A percentile compares a stretch with the other conserved stretches of the same genome.
These are phyloP conservation scores for Egretta garzetta DNA, from an alignment of 2,113 vertebrate species.

Conservation along the genomic window DNA sequence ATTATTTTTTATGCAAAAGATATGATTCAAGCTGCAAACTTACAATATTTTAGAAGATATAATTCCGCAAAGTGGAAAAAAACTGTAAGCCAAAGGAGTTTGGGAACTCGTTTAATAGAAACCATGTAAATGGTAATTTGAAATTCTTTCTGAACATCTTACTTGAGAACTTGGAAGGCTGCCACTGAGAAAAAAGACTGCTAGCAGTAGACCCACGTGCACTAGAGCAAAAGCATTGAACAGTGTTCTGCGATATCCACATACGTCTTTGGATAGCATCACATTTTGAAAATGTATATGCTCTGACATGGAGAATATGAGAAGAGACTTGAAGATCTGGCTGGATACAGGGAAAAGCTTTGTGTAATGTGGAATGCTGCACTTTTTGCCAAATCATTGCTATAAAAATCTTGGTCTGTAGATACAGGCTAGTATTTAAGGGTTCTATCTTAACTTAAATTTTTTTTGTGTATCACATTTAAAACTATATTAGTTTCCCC, in stretches of 20 bases:
- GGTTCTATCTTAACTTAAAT: neutral
- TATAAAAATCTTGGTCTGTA: neutral
- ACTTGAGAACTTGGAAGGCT: neutral
- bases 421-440: neutral
- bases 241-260: neutral
- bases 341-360: neutral
- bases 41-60: neutral
- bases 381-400: neutral
- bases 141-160: neutral
- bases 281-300: neutral
- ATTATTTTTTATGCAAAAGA: neutral
- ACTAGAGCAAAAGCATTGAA: neutral
- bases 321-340: constrained; percentile 31
- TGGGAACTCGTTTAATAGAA: neutral
- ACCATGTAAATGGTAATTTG: neutral
- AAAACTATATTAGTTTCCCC: neutral
- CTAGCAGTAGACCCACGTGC: neutral
- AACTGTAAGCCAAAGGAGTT: neutral
- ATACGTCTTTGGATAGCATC: neutral
- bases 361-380: neutral
- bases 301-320: neutral
- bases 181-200: neutral
- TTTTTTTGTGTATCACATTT: neutral
- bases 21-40: neutral
- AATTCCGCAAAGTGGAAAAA: neutral